phyloP scores from a whole-genome alignment of 2,113 vertebrate species.

The Crotalus helleri region DNA sequence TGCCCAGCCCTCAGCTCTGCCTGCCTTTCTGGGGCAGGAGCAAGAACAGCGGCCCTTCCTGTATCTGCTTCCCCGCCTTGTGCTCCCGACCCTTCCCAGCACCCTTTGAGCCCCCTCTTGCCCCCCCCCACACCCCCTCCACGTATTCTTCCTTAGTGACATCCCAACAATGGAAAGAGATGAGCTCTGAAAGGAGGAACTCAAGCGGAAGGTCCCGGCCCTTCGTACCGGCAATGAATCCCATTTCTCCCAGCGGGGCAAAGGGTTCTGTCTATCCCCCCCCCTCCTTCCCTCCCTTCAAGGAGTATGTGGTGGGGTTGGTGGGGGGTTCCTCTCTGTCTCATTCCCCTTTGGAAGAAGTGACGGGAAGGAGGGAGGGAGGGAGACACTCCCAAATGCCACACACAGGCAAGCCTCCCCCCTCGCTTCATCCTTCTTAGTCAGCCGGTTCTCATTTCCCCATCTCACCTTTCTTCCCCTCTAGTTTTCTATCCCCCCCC shows the following conservation, averaged over 20 bases:
- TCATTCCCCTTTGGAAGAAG: slow-evolving; percentile 20
- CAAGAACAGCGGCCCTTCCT: neutral
- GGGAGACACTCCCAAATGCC: slow-evolving; percentile 29
- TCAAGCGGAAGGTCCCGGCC: slow-evolving; percentile 24
- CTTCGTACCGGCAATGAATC: slow-evolving; percentile 15
- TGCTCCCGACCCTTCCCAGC: slow-evolving; percentile 5
- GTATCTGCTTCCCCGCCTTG: neutral
- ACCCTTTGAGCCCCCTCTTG: neutral
- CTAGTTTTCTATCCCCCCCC: neutral
- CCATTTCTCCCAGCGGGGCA: slow-evolving; percentile 25
- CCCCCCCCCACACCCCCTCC: neutral
- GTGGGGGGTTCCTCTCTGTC: neutral
- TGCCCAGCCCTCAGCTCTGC: neutral
- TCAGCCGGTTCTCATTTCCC: slow-evolving; percentile 7
- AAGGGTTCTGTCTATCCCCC: slow-evolving; percentile 1
- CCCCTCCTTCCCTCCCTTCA: neutral
- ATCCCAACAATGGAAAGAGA: slow-evolving; percentile 33
- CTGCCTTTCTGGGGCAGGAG: neutral
- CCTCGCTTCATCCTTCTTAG: neutral
- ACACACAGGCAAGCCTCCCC: slow-evolving; percentile 22
- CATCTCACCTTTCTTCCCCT: slow-evolving; percentile 15
- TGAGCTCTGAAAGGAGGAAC: slow-evolving; percentile 36
- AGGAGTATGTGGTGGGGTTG: neutral
- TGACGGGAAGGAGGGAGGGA: neutral
- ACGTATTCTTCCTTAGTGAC: slow-evolving; percentile 27